phyloP scores from a whole-genome alignment of 2,797 vertebrate species.

The Sebastes vulpes region DNA sequence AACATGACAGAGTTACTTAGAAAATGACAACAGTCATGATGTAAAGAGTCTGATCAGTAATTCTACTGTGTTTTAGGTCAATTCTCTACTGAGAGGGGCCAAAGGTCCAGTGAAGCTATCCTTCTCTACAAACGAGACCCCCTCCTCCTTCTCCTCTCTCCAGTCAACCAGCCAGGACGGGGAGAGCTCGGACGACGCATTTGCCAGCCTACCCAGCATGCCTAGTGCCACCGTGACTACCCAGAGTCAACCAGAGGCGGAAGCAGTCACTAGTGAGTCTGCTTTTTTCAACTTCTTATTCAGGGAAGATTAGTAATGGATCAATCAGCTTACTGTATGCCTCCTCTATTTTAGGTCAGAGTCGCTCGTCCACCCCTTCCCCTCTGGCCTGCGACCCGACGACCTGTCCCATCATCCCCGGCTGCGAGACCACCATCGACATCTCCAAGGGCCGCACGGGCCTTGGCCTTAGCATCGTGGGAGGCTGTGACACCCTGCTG shows the following conservation, averaged over 20 bases:
- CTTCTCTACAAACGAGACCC: conserved; percentile 77
- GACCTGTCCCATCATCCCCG: conserved; percentile 97
- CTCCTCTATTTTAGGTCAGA: conserved; percentile 80
- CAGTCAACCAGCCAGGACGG: conserved; percentile 50
- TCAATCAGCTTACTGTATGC: not conserved
- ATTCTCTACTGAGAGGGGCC: conserved; percentile 86
- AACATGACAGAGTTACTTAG: not conserved
- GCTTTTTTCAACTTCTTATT: not conserved
- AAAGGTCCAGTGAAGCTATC: conserved; percentile 87
- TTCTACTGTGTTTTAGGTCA: conserved; percentile 82
- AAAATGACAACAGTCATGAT: not conserved
- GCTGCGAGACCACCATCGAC: conserved; percentile 97
- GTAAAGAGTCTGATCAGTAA: not conserved
- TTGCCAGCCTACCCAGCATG: conserved; percentile 45
- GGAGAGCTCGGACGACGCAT: conserved; percentile 52
- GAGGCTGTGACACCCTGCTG: conserved; percentile 96
- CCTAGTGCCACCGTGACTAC: not conserved
- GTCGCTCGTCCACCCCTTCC: conserved; percentile 93
- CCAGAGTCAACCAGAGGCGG: conserved; percentile 80
- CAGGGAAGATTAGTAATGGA: not conserved
- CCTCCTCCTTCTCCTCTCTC: conserved; percentile 27
- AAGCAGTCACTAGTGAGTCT: conserved; percentile 88
- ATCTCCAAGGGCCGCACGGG: conserved; percentile 96
- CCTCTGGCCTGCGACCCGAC: conserved; percentile 91
- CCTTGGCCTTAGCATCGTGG: conserved; percentile 97